A percentile compares a stretch with the other conserved stretches of the same genome.
Conservation (phyloP, 2,888 invertebrate species). For the Melanotus villosus region DNA sequence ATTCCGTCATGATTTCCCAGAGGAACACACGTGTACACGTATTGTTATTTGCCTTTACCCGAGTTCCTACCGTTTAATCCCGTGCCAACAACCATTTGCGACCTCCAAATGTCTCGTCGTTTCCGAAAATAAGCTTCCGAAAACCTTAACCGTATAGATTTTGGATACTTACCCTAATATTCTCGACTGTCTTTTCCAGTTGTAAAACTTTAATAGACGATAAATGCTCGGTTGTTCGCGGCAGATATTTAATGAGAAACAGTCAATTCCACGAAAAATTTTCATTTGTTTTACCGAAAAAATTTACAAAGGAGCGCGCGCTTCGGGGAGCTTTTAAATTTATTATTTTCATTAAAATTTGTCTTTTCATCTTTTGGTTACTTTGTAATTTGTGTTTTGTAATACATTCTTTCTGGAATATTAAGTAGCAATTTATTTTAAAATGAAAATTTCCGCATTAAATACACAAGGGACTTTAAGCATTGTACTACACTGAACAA, state of each 20-base stretch:
- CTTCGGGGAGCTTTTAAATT: conserved; percentile 40
- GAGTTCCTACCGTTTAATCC: conserved; percentile 50
- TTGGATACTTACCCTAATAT: conserved; percentile 21
- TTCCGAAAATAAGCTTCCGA: conserved; percentile 33
- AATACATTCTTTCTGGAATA: conserved; percentile 41
- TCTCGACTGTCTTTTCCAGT: not conserved
- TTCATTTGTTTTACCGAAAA: conserved; percentile 21
- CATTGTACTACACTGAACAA: conserved; percentile 25
- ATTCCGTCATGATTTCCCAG: conserved; percentile 62
- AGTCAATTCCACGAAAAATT: conserved; percentile 5
- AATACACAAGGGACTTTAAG: conserved; percentile 37
- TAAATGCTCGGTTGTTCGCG: conserved; percentile 6
- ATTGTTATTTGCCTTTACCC: conserved; percentile 59
- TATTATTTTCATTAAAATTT: conserved; percentile 43
- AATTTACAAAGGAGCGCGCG: conserved; percentile 27
- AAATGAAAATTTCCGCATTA: conserved; percentile 43
- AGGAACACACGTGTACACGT: conserved; percentile 62
- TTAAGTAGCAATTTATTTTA: conserved; percentile 44
- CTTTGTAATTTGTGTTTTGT: conserved; percentile 45
- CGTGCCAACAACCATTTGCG: conserved; percentile 51
- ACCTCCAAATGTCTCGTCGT: conserved; percentile 42
- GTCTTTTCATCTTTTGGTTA: conserved; percentile 41
- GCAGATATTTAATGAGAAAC: conserved; percentile 13
- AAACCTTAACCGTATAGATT: conserved; percentile 29
- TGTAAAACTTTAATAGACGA: conserved; percentile 14